phyloP scores from a whole-genome alignment of 35 echinoderm and acorn worm genomes.

The Heliocidaris tuberculata region DNA sequence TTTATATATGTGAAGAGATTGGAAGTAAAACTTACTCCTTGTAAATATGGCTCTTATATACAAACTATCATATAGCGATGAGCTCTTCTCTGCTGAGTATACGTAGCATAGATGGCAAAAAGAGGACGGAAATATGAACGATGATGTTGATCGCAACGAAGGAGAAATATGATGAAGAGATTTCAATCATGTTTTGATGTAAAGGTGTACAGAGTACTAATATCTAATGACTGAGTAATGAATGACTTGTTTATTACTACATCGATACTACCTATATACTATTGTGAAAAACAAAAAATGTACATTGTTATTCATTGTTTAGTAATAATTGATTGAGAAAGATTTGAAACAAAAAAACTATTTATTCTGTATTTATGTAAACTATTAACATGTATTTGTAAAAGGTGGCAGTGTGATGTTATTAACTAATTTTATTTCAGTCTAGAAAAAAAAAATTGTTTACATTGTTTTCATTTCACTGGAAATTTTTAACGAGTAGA shows the following conservation, averaged over 20 bases:
- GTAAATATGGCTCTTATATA: constrained; percentile 18
- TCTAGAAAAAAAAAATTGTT: background rate
- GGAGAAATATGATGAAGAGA: background rate
- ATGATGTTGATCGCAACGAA: background rate
- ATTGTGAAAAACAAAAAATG: background rate
- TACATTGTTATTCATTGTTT: constrained; percentile 38
- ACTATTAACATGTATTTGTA: constrained; percentile 13
- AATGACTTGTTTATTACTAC: constrained; percentile 35
- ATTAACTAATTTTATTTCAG: background rate
- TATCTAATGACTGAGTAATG: constrained; percentile 5
- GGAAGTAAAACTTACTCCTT: background rate
- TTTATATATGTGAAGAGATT: background rate
- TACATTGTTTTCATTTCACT: background rate
- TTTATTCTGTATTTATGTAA: constrained; percentile 19
- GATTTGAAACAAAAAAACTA: background rate
- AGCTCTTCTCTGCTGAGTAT: background rate
- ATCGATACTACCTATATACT: constrained; percentile 46
- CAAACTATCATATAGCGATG: background rate
- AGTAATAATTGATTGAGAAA: constrained; percentile 44
- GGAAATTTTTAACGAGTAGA: background rate
- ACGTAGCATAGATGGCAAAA: background rate
- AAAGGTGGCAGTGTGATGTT: background rate
- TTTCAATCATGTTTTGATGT: constrained; percentile 12
- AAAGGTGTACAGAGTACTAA: constrained; percentile 34
- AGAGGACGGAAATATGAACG: background rate